Evolutionary conservation across 1,140 invertebrate species (phyloP).

Genomic region (Sinella curviseta): DNA sequence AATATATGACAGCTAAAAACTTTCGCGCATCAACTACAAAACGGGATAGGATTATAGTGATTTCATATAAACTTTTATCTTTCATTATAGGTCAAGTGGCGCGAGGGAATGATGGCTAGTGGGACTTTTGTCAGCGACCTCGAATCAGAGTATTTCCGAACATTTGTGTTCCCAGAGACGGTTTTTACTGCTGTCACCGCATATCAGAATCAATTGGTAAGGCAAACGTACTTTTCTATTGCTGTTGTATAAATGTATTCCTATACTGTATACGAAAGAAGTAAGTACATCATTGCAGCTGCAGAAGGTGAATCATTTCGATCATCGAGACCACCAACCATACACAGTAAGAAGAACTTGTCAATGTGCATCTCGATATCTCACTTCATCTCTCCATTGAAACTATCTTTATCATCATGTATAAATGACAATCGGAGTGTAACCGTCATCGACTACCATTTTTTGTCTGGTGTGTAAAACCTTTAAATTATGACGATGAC

Average conservation of each 20-base stretch:
- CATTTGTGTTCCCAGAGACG: slow-evolving; percentile 67
- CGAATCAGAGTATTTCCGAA: slow-evolving; percentile 61
- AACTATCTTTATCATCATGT: neutral
- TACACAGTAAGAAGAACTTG: neutral
- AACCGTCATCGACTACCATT: neutral
- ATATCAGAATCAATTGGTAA: slow-evolving; percentile 71
- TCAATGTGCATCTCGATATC: slow-evolving; percentile 1
- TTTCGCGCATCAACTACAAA: too few species aligned
- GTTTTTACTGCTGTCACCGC: slow-evolving; percentile 71
- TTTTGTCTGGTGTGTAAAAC: neutral
- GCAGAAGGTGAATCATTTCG: neutral
- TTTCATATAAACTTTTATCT: too few species aligned
- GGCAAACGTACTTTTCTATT: neutral
- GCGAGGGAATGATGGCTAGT: slow-evolving; percentile 54
- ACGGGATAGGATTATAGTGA: too few species aligned
- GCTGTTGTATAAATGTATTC: neutral
- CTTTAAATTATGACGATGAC: neutral
- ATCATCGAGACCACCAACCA: neutral
- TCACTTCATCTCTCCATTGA: neutral
- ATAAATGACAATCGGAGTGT: neutral
- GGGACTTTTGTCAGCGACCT: slow-evolving; percentile 55
- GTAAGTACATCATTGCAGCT: too few species aligned
- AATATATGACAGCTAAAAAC: too few species aligned
- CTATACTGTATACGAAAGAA: too few species aligned
- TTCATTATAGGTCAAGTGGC: too few species aligned